Base-by-base conservation (phyloP, 64 coral and sea anemone genomes). In the Montipora efflorescens region DNA sequence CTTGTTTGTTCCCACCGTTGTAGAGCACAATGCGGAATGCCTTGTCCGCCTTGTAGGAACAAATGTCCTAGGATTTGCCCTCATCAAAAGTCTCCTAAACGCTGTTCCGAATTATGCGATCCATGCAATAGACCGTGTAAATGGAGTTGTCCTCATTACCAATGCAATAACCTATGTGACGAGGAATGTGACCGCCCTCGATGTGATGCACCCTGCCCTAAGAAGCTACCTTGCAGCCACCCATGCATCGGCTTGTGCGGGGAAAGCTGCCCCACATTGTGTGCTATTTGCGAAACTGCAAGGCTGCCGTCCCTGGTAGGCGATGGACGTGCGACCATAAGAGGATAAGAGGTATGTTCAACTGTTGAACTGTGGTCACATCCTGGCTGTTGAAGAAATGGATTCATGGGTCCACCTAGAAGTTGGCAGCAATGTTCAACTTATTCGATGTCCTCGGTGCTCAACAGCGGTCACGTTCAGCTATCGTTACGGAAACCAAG, bases 1-100 rank as follows among this genome's bases (percentile, higher is more conserved):
- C 67, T 95, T 4, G 73, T 95, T 15, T 95, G 93, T 86, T 95
- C 88, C 5, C 93, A 95, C 77, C 80, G 93, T 0, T 95, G 93
- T 67, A 70, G 77, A 70, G 80, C 59, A 23, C 71, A 22, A 22
- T 91, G 94, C 16, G n/a, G 46, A n/a, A 89, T 91, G 74, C 82
- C 89, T 7, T 95, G 94, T 28, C 82, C 94, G 61, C 94, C 94
- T 25, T 95, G 94, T 57, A 68, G 58, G 22, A 82, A 82, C 43
- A 53, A 83, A 48, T 95, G 94, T 59, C 16, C 68, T 64, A 21
- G 94, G 47, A 58, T 74, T 25, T 95, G 94, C 14, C 47, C 66
- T 18, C 94, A 95, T 69, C 43, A 14, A 21, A 91, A 79, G 16
- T 95, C 89, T 80, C 47, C 20, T 2, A 18, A 80, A 8, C 18